Conservation (phyloP, 64 coral and sea anemone genomes). For the Montipora cactus region DNA sequence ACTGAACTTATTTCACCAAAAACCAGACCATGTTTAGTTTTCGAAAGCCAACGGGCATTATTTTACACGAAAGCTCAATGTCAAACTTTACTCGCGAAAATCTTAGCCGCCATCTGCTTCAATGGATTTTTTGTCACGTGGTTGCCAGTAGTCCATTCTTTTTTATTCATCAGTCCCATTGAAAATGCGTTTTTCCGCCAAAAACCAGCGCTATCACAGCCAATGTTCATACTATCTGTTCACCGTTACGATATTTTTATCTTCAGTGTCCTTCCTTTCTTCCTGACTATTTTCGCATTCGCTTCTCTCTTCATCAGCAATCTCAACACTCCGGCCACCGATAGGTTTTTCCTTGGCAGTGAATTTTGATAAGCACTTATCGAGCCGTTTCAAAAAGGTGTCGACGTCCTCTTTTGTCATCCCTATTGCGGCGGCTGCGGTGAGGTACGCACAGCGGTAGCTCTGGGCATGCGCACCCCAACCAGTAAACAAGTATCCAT, state of each 20-base stretch:
- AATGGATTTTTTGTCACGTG: too few species aligned
- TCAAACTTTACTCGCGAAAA: too few species aligned
- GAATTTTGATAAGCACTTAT: conserved; percentile 90
- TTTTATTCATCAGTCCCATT: too few species aligned
- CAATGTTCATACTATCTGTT: background rate
- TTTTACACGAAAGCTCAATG: too few species aligned
- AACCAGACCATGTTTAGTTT: too few species aligned
- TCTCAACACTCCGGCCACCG: background rate
- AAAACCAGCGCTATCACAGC: background rate
- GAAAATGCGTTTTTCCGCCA: background rate
- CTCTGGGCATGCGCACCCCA: conserved; percentile 94
- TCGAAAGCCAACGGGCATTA: too few species aligned
- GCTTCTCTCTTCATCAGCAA: background rate
- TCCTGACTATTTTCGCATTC: conserved; percentile 7
- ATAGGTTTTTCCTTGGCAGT: background rate
- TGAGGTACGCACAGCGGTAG: conserved; percentile 92
- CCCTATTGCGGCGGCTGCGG: conserved; percentile 94
- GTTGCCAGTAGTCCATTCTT: too few species aligned
- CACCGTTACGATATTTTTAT: background rate
- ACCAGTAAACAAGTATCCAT: conserved; percentile 84
- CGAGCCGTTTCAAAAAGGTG: conserved; percentile 90
- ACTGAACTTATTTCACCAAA: too few species aligned
- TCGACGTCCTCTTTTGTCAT: conserved; percentile 97
- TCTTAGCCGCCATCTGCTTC: too few species aligned
- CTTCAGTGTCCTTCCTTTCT: background rate